Base-by-base conservation (phyloP, 2,888 invertebrate species). In the Melanotus villosus region DNA sequence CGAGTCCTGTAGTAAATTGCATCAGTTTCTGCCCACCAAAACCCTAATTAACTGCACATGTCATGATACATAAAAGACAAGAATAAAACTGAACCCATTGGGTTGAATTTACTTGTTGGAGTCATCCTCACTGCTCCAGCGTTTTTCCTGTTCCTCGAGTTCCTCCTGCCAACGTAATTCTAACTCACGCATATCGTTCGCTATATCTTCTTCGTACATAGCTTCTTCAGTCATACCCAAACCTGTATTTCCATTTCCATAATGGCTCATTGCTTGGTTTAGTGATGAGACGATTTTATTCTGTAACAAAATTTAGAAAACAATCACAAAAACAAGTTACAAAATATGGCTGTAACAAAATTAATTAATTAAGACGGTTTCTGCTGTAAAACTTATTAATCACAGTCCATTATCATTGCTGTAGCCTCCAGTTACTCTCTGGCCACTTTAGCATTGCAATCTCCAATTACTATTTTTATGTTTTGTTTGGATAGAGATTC, bases 131-230 rank as follows among this genome's bases (percentile, higher is more conserved):
- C 86, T 89, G 65, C 88, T 89, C 89, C 90, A 90, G 65, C 88
- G 85, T 74, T 88, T 88, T 75, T 89, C 89, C 70, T 89, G 88
- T 77, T 90, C 89, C 80, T 90, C 90, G 56, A 92, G 80, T 79
- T 92, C 91, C 73, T 89, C 89, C 77, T 91, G 89, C 85, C 90
- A 88, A 71, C 90, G 86, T 75, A 90, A 84, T 79, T 90, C 90
- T 64, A 90, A 81, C 78, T 90, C 89, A 12, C 89, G 85, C 88
- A 91, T 91, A 76, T 90, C 90, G 75, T 90, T 90, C 38, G 90
- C 91, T 70, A 91, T 90, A 67, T 89, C 89, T 70, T 87, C 88
- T 78, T 90, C 90, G 75, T 90, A 89, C 69, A 87, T 88, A 68
- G 89, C 89, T 77, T 90, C 89, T 81, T 89, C 84, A 0, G 79